phyloP scores from a whole-genome alignment of 2,888 invertebrate species.

The Elegia similella region DNA sequence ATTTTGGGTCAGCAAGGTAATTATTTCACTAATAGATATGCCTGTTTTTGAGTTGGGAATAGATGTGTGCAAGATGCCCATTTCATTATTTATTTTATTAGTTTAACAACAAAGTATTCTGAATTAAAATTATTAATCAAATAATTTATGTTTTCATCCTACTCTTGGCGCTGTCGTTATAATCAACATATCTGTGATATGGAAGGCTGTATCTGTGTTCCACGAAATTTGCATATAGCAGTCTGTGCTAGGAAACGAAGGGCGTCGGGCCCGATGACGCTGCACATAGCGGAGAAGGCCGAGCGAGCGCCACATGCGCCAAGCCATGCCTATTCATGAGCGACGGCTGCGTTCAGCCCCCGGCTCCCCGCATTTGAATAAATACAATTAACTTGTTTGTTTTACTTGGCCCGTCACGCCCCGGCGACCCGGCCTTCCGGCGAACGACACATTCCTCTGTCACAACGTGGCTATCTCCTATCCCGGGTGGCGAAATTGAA shows the following conservation, averaged over 20 bases:
- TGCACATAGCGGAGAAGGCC: conserved; percentile 64
- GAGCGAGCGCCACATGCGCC: conserved; percentile 38
- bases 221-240: conserved; percentile 37
- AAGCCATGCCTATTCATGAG: conserved; percentile 78
- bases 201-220: neutral
- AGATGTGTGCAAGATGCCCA: no score
- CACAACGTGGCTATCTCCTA: conserved; percentile 21
- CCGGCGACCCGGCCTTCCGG: conserved; percentile 55
- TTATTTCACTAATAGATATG: no score
- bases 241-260: conserved; percentile 29
- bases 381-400: conserved; percentile 82
- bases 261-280: conserved; percentile 49
- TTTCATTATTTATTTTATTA: no score
- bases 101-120: no score
- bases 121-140: no score
- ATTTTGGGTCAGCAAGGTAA: no score
- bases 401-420: conserved; percentile 66
- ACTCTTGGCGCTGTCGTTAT: neutral
- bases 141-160: no score
- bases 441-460: conserved; percentile 50
- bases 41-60: no score
- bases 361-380: conserved; percentile 72
- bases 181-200: neutral
- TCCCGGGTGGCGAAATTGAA: conserved; percentile 46
- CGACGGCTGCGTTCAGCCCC: conserved; percentile 61